Evolutionary conservation across 2,113 vertebrate genomes (phyloP), one percentile per base, ranked within the genome.

Genomic region (Malurus cyaneus): DNA sequence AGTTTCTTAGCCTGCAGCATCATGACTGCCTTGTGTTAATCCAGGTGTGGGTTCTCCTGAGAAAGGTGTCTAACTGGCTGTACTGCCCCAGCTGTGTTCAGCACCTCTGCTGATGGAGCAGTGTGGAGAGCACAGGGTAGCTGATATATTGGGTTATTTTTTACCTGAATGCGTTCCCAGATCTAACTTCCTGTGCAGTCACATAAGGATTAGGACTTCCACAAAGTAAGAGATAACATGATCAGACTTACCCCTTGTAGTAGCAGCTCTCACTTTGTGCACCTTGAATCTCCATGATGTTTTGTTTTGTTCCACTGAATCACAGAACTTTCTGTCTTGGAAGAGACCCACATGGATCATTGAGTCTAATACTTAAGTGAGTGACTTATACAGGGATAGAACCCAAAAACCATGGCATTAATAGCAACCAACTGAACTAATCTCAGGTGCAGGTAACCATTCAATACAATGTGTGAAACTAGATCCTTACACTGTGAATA

Each of bases 281-380:
- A n/a, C 28, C 49, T 76, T 46, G 44, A 44, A 79, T 32, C 26
- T 70, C 16, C 52, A 3, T 0, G 5, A 5, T 23, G 29, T 9
- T 69, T 25, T n/a, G 49, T 1, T 3, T 54, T 46, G 67, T 69
- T 76, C 29, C 28, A 15, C 47, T 41, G 62, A 82, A 47, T 74
- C 41, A 61, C 47, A 42, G 29, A 76, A 34, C 18, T 34, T 76
- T 76, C 20, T 61, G n/a, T 26, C 29, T 36, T 36, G 59, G 16
- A 72, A 72, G 26, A 15, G 26, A 50, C 41, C 14, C 14, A 12
- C n/a, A 69, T 31, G 25, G 41, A 54, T 26, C n/a, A 23, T 4
- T 0, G 0, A 61, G 17, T 47, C 39, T 39, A 74, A 1, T n/a
- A 31, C 47, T 34, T 41, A 12, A 60, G 24, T 0, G 3, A 61